Base-by-base conservation (phyloP, 2,113 vertebrate genomes). In the Eulacestoma nigropectus region DNA sequence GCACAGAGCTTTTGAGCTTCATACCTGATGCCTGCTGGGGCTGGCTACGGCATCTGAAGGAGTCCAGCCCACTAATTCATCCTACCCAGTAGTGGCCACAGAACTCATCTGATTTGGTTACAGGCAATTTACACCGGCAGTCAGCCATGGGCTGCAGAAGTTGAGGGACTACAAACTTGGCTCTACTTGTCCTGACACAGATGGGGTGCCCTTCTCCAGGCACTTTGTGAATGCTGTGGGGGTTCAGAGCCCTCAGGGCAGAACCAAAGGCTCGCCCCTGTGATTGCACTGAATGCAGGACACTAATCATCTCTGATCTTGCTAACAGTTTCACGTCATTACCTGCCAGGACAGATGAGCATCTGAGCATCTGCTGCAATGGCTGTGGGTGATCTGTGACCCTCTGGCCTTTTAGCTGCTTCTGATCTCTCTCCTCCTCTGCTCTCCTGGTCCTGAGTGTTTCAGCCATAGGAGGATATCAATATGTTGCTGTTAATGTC, bases 201-300 rank as follows among this genome's bases (percentile, higher is more conserved):
- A 65, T 1, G 0, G 6, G 37, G 13, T 6, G 20, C 14, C 22
- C n/a, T 84, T 42, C 30, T 62, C 6, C 64, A 74, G 11, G 46
- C 5, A 33, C 50, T 15, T 0, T 13, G 30, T 42, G 41, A 60
- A 33, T 23, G 11, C 22, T 32, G 6, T 9, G 7, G 46, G 19
- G 16, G 4, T 37, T 81, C 72, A 64, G 30, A 64, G 46, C 5
- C 59, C 46, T 69, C 0, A 0, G 7, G 14, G 32, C 11, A 64
- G 18, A 56, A 80, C 14, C 41, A 56, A 68, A 80, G 50, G 46
- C 37, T 87, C 22, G 53, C 3, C 3, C 1, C 3, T 1, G 13
- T 30, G 33, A 30, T 9, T 56, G 23, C 35, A 39, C 3, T 21
- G 27, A 47, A 25, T 32, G 50, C 30, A 65, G 32, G 46, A 77